These are phyloP conservation scores for Epinotia bilunana DNA, from an alignment of 2,888 invertebrate species.

Conservation along the genomic window DNA sequence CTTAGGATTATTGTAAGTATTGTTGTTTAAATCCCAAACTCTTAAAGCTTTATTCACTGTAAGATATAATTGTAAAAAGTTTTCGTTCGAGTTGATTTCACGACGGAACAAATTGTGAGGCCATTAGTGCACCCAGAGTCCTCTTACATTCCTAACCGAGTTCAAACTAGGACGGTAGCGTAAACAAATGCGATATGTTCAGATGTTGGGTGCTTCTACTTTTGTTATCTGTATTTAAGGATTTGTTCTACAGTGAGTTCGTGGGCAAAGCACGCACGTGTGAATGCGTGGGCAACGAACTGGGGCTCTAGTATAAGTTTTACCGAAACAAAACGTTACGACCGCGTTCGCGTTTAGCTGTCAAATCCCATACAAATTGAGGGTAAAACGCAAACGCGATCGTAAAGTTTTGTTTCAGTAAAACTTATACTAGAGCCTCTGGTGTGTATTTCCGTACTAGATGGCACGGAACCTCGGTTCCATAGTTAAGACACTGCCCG, in stretches of 20 bases:
- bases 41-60: constrained; percentile 55
- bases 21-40: constrained; percentile 47
- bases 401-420: no score
- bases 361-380: no score
- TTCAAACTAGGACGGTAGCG: constrained; percentile 11
- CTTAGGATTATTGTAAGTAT: constrained; percentile 40
- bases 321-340: no score
- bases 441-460: constrained; percentile 3
- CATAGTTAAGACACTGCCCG: constrained; percentile 50
- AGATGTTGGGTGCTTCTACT: constrained; percentile 18
- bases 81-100: constrained; percentile 38
- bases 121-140: constrained; percentile 18
- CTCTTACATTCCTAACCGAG: constrained; percentile 32
- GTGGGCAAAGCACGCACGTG: not conserved
- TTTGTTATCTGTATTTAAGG: not conserved
- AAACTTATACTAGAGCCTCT: no score
- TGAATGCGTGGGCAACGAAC: not conserved
- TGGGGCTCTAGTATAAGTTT: not conserved
- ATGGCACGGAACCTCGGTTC: constrained; percentile 29
- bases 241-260: not conserved
- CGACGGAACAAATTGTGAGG: constrained; percentile 11
- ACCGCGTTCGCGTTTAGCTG: no score
- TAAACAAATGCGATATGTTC: not conserved
- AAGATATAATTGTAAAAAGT: constrained; percentile 42
- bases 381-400: no score